Conservation (phyloP, 2,797 vertebrate genomes). For the Masticophis lateralis region DNA sequence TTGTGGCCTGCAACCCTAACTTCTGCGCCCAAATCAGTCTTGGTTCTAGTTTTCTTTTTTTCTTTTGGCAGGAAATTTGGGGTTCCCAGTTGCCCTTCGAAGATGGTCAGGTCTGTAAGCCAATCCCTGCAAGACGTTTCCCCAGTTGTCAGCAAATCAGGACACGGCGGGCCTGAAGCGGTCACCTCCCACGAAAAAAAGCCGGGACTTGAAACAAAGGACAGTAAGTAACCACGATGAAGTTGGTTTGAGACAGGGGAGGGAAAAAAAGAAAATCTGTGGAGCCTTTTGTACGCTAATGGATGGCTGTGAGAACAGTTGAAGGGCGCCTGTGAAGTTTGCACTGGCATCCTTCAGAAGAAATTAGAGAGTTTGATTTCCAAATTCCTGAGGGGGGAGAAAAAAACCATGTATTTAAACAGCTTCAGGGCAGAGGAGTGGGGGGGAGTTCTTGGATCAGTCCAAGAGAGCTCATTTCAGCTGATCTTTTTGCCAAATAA, state of each 20-base stretch:
- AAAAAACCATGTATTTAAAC: neutral
- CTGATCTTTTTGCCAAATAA: neutral
- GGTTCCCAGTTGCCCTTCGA: constrained; percentile 73
- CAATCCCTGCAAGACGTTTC: constrained; percentile 51
- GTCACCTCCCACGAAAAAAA: constrained; percentile 52
- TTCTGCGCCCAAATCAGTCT: neutral
- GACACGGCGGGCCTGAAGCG: constrained; percentile 49
- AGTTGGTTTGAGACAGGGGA: neutral
- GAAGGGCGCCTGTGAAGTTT: neutral
- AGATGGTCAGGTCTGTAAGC: constrained; percentile 54
- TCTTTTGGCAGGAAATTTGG: constrained; percentile 67
- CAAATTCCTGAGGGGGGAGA: neutral
- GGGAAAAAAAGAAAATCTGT: neutral
- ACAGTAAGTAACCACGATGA: constrained; percentile 60
- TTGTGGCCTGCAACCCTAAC: neutral
- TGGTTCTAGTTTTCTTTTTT: constrained; percentile 25
- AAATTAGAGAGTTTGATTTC: constrained; percentile 32
- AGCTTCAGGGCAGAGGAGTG: neutral
- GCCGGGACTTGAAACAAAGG: constrained; percentile 60
- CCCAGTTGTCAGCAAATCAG: constrained; percentile 56
- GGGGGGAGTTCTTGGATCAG: neutral
- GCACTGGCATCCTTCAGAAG: constrained; percentile 19
- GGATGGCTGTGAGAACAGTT: neutral
- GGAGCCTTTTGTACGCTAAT: constrained; percentile 27
- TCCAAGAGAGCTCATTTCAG: constrained; percentile 11